Evolutionary conservation across 2,888 invertebrate genomes (phyloP).

Genomic region (Drosophila diplacantha): DNA sequence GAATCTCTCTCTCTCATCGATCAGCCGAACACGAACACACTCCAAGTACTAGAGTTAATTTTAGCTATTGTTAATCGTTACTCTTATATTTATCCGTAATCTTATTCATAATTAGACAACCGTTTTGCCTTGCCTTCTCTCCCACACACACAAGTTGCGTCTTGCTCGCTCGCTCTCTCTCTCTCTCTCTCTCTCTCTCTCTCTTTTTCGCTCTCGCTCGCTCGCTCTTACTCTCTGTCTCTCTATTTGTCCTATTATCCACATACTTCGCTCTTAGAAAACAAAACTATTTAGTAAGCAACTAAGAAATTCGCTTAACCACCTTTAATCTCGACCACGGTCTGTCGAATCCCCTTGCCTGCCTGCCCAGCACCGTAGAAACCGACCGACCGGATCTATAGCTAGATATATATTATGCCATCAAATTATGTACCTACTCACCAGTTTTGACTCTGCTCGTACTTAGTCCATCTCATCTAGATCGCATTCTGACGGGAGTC

Average conservation of each 20-base stretch:
- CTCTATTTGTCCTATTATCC: constrained; percentile 8
- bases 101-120: constrained; percentile 33
- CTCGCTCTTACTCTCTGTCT: constrained; percentile 11
- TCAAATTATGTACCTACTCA: constrained; percentile 13
- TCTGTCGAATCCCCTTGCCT: constrained; percentile 15
- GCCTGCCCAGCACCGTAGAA: constrained; percentile 35
- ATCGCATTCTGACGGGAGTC: constrained; percentile 8
- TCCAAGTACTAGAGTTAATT: constrained; percentile 33
- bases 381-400: constrained; percentile 30
- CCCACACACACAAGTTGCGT: constrained; percentile 31
- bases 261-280: constrained; percentile 29
- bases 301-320: constrained; percentile 23
- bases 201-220: constrained; percentile 2
- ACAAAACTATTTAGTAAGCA: constrained; percentile 10
- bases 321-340: constrained; percentile 16
- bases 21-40: constrained; percentile 39
- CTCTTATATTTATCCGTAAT: constrained; percentile 28
- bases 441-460: constrained; percentile 16
- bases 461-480: constrained; percentile 25
- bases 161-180: constrained; percentile 26
- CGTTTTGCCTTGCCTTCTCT: constrained; percentile 37
- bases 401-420: constrained; percentile 18
- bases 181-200: constrained; percentile 19
- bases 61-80: constrained; percentile 45
- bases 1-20: constrained; percentile 34